phyloP scores from a whole-genome alignment of 2,797 vertebrate species.

The Perodicticus potto region DNA sequence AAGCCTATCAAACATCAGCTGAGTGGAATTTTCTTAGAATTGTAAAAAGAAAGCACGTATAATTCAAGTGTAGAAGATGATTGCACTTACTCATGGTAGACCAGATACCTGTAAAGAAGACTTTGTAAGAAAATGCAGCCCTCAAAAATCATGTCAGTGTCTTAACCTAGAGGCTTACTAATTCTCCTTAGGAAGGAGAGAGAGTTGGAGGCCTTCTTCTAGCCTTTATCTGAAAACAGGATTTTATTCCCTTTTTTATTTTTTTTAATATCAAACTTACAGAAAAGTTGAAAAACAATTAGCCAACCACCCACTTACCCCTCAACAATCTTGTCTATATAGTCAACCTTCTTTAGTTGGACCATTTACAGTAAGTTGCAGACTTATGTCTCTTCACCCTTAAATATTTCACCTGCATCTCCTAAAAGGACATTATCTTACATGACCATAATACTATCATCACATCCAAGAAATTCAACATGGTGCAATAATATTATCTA shows the following conservation, averaged over 20 bases:
- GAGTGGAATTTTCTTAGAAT: conserved; percentile 26
- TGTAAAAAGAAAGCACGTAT: conserved; percentile 7
- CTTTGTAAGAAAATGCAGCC: not conserved
- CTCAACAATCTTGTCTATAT: not conserved
- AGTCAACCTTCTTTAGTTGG: not conserved
- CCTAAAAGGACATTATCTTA: not conserved
- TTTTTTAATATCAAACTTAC: not conserved
- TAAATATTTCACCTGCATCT: not conserved
- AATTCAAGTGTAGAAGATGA: conserved; percentile 18
- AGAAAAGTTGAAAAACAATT: conserved; percentile 48
- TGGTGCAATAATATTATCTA: not conserved
- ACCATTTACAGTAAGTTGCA: not conserved
- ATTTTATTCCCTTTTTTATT: not conserved
- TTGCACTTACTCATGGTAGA: not conserved
- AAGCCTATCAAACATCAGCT: not conserved
- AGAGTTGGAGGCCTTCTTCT: not conserved
- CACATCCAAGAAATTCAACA: conserved; percentile 23
- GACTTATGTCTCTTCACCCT: not conserved
- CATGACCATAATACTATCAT: not conserved
- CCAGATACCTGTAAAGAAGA: not conserved
- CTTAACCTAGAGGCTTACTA: not conserved
- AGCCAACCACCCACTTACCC: not conserved
- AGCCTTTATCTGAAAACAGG: conserved; percentile 1
- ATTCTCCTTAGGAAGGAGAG: not conserved
- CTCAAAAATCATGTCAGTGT: not conserved